Evolutionary conservation across 1,140 invertebrate species (phyloP).

Genomic region (Cherax destructor): DNA sequence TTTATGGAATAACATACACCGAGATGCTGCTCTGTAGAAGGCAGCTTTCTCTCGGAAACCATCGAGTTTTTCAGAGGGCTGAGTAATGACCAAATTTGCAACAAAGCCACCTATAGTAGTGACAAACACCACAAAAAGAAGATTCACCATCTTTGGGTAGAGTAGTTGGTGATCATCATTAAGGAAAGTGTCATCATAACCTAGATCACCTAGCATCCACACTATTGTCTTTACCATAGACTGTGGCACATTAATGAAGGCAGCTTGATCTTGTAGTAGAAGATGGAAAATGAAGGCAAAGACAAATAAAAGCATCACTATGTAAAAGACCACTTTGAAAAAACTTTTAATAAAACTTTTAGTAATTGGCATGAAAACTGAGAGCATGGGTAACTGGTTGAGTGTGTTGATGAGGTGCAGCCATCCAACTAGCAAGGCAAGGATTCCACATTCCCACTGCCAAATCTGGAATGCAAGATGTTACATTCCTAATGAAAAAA

Average conservation of each 20-base stretch:
- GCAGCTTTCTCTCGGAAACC: slow-evolving; percentile 49
- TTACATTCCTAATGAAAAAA: background rate
- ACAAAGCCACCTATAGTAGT: slow-evolving; percentile 64
- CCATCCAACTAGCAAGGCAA: slow-evolving; percentile 58
- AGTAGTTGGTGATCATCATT: slow-evolving; percentile 36
- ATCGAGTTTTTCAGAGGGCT: slow-evolving; percentile 62
- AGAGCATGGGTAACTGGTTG: slow-evolving; percentile 63
- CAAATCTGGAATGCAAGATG: slow-evolving; percentile 34
- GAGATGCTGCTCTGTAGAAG: slow-evolving; percentile 43
- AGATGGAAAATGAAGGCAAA: slow-evolving; percentile 69
- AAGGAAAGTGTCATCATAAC: slow-evolving; percentile 69
- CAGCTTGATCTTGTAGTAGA: slow-evolving; percentile 35
- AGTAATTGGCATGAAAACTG: slow-evolving; percentile 66
- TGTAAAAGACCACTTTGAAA: slow-evolving; percentile 57
- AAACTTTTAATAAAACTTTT: slow-evolving; percentile 56
- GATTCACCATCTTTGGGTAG: slow-evolving; percentile 53
- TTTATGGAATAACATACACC: slow-evolving; percentile 27
- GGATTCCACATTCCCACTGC: slow-evolving; percentile 63
- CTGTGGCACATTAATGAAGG: slow-evolving; percentile 49
- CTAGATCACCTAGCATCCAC: slow-evolving; percentile 68
- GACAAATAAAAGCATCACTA: slow-evolving; percentile 51
- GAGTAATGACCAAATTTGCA: slow-evolving; percentile 57
- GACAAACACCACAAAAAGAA: slow-evolving; percentile 67
- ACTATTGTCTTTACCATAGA: slow-evolving; percentile 66
- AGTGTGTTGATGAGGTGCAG: slow-evolving; percentile 60